Conservation (phyloP, 2,113 vertebrate species). For the Gobiocypris rarus region DNA sequence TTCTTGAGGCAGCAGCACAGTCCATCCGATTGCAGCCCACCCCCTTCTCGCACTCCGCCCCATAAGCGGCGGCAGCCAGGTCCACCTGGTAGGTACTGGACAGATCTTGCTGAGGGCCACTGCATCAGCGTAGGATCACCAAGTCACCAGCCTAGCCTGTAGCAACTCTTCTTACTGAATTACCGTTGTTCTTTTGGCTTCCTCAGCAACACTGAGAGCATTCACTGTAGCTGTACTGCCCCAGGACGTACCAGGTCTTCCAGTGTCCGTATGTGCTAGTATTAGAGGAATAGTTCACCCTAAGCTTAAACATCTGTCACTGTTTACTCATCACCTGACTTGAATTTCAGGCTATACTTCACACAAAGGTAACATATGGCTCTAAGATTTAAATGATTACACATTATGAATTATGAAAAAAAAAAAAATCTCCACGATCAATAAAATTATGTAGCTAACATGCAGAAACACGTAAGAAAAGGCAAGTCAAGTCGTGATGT, state of each 20-base stretch:
- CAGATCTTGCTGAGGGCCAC: constrained; percentile 35
- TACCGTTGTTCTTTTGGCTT: constrained; percentile 4
- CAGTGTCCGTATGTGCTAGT: constrained; percentile 24
- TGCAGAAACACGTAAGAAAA: no score
- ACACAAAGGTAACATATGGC: no score
- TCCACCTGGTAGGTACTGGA: constrained; percentile 77
- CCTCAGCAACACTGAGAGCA: background rate
- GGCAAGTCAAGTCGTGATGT: no score
- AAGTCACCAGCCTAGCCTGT: background rate
- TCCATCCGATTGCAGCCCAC: constrained; percentile 79
- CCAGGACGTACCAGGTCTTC: background rate
- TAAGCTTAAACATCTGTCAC: background rate
- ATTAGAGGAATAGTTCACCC: background rate
- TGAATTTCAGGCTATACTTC: no score
- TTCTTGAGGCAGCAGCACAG: constrained; percentile 98
- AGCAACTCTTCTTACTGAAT: background rate
- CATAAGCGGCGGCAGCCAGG: constrained; percentile 70
- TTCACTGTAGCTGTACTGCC: constrained; percentile 39
- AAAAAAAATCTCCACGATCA: no score
- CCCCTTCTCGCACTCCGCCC: constrained; percentile 76
- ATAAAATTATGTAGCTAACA: no score
- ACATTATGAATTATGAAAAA: no score
- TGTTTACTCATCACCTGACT: background rate
- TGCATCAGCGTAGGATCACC: constrained; percentile 27
- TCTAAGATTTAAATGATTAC: no score